Conservation (phyloP, 2,888 invertebrate species). For the Dichetophora obliterata region DNA sequence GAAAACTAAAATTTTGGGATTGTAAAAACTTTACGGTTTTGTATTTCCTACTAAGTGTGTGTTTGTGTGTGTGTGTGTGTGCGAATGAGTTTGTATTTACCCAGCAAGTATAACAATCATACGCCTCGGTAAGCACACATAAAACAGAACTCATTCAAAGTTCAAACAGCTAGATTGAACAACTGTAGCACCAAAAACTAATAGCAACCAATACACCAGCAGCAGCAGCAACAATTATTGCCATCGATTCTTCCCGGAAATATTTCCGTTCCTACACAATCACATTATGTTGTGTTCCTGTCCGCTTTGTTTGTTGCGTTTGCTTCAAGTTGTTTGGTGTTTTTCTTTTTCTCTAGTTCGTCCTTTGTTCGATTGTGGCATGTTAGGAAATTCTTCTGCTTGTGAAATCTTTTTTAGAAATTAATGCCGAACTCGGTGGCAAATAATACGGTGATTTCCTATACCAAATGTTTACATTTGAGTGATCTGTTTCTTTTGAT, state of each 20-base stretch:
- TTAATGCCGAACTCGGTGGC: no score
- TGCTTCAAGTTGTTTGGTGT: no score
- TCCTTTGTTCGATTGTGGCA: no score
- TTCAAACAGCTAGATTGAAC: slow-evolving; percentile 16
- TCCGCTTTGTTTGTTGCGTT: not conserved
- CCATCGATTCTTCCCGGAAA: not conserved
- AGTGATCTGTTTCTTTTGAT: no score
- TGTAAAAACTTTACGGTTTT: no score
- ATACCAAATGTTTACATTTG: no score
- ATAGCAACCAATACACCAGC: not conserved
- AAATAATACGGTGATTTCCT: no score
- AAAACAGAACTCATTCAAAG: slow-evolving; percentile 23
- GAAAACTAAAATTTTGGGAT: no score
- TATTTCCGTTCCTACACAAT: not conserved
- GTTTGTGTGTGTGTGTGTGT: slow-evolving; percentile 30
- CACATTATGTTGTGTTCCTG: not conserved
- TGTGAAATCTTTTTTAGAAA: no score
- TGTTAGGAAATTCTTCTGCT: no score
- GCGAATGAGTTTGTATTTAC: slow-evolving; percentile 33
- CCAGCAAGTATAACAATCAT: slow-evolving; percentile 21
- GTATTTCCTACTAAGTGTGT: no score
- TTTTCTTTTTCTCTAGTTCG: no score
- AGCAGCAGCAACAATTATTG: not conserved
- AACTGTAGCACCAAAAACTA: slow-evolving; percentile 18
- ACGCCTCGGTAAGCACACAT: not conserved